A percentile compares a stretch with the other conserved stretches of the same genome.
phyloP scores from a whole-genome alignment of 1,140 invertebrate genomes.

The Monomorium pharaonis region DNA sequence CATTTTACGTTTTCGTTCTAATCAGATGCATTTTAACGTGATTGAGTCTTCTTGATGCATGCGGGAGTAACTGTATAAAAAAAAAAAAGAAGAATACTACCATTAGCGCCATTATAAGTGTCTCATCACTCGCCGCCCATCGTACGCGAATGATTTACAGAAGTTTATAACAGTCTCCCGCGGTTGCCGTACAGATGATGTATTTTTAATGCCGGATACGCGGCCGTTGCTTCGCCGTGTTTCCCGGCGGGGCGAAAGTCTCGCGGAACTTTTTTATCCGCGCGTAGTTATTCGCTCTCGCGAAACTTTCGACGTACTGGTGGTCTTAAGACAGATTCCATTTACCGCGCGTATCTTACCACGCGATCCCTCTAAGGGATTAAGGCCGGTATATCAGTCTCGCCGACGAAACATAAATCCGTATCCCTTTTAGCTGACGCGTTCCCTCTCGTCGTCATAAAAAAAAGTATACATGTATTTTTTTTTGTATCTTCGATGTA shows the following conservation, averaged over 20 bases:
- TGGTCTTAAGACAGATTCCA: constrained; percentile 57
- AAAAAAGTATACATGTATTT: background rate
- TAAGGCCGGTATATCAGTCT: constrained; percentile 30
- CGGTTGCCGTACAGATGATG: constrained; percentile 20
- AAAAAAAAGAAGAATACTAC: background rate
- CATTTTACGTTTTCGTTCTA: background rate
- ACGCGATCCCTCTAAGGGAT: constrained; percentile 43
- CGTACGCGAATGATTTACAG: constrained; percentile 44
- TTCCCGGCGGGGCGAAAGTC: constrained; percentile 44
- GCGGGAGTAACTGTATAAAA: background rate
- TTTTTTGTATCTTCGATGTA: background rate
- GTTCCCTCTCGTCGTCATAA: background rate
- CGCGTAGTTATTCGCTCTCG: constrained; percentile 42
- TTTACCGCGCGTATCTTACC: constrained; percentile 27
- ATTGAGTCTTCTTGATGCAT: background rate
- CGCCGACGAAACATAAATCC: constrained; percentile 40
- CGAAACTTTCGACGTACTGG: constrained; percentile 57
- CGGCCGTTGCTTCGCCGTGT: constrained; percentile 9
- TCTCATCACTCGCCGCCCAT: background rate
- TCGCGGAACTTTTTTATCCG: constrained; percentile 46
- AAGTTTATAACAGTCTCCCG: constrained; percentile 35
- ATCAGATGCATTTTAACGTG: background rate
- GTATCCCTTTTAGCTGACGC: background rate
- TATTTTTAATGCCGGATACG: constrained; percentile 47
- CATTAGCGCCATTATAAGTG: constrained; percentile 8